These are phyloP conservation scores for Sebastes kiyomatsui DNA, from an alignment of 2,797 vertebrate species.

Conservation along the genomic window DNA sequence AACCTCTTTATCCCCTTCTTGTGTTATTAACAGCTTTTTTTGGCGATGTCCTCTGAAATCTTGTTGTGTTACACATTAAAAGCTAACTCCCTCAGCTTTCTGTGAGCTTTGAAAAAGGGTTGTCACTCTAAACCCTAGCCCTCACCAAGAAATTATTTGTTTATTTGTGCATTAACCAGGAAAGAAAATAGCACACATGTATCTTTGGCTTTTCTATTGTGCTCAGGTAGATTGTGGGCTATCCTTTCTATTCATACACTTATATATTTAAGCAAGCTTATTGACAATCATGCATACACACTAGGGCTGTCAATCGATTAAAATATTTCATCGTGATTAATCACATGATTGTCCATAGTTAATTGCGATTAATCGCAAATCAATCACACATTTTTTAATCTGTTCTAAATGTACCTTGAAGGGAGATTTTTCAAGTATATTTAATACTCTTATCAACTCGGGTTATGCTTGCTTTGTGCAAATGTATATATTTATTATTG, in stretches of 20 bases:
- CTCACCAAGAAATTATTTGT: neutral
- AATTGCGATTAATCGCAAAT: too few species aligned
- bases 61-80: constrained; percentile 28
- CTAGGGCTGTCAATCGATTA: too few species aligned
- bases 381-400: too few species aligned
- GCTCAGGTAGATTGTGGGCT: neutral
- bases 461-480: too few species aligned
- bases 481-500: too few species aligned
- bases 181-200: neutral
- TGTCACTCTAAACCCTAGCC: constrained; percentile 1
- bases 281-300: constrained; percentile 15
- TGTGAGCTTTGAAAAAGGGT: constrained; percentile 9
- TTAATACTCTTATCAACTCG: too few species aligned
- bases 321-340: too few species aligned
- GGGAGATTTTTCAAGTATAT: too few species aligned
- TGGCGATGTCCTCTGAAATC: constrained; percentile 29
- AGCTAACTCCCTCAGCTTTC: neutral
- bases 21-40: constrained; percentile 31
- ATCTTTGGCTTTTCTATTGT: constrained; percentile 1
- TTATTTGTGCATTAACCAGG: neutral
- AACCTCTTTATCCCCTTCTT: constrained; percentile 37
- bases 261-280: neutral
- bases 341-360: too few species aligned
- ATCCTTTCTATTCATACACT: constrained; percentile 4
- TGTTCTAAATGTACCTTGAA: too few species aligned